Evolutionary conservation across 2,888 invertebrate genomes (phyloP).

Genomic region (Nebria salina): DNA sequence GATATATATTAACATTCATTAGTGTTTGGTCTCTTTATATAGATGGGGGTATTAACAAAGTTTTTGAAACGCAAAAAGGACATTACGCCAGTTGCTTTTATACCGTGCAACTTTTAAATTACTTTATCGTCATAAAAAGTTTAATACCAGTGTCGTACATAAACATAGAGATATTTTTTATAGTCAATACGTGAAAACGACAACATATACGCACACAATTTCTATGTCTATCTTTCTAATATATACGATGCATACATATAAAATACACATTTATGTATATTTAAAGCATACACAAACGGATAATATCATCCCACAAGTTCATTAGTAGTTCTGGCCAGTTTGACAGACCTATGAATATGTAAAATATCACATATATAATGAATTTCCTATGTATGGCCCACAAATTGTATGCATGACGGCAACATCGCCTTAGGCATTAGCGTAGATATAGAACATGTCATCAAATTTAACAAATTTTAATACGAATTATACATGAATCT

Average conservation of each 20-base stretch:
- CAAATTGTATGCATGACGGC: slow-evolving; percentile 14
- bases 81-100: slow-evolving; percentile 45
- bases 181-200: slow-evolving; percentile 41
- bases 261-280: no score
- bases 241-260: neutral
- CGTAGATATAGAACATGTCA: neutral
- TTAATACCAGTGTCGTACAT: slow-evolving; percentile 40
- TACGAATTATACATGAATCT: neutral
- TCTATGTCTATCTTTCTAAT: neutral
- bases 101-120: slow-evolving; percentile 40
- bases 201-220: neutral
- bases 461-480: neutral
- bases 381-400: neutral
- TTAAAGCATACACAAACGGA: neutral
- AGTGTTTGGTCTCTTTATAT: neutral
- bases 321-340: slow-evolving; percentile 7
- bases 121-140: slow-evolving; percentile 41
- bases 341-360: slow-evolving; percentile 38
- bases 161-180: slow-evolving; percentile 41
- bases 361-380: neutral
- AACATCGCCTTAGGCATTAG: slow-evolving; percentile 5
- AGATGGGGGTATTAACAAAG: slow-evolving; percentile 35
- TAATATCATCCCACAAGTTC: neutral
- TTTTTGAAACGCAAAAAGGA: slow-evolving; percentile 41
- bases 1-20: neutral